Base-by-base conservation (phyloP, 2,113 vertebrate species). In the Neomonachus schauinslandi region DNA sequence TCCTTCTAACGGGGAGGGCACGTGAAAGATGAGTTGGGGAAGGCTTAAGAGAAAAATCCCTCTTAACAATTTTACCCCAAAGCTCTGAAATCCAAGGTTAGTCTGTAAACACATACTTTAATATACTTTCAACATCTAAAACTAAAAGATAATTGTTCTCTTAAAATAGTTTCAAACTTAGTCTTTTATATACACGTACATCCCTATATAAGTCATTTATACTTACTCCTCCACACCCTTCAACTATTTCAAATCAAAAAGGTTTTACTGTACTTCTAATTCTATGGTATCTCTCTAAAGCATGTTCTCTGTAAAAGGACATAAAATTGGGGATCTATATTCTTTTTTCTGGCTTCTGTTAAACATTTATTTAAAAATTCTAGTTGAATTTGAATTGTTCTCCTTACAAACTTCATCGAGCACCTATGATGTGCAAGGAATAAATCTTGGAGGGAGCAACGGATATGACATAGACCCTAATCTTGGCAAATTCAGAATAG, bases 151-250 rank as follows among this genome's bases (percentile, higher is more conserved):
- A 42, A 85, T 82, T 57, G 8, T 74, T 76, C 72, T 85, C 65
- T 92, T 89, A 92, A 89, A 82, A 89, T 91, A 81, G 28, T 61
- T 59, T 71, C 90, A 57, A 76, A 94, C 36, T 63, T 69, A 57
- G 69, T 51, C 81, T 87, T 87, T 55, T 46, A 59, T 21, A 33
- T 31, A 57, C 13, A 61, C 5, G 15, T 4, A 7, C 7, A 80
- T 4, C 1, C 6, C 51, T 46, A 31, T 28, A 49, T 1, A 53
- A 31, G 76, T 59, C 69, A 55, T 85, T 80, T 85, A n/a, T 49
- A 53, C 31, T 94, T 59, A 69, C 76, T 94, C 24, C 53, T 94
- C 79, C 65, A 46, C 57, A 57, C 18, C 63, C 79, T 94, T 96
- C 83, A 96, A 51, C 13, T 71, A 12, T 28, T 69, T 81, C 51